These are phyloP conservation scores for Didymodactylos carnosus DNA, from an alignment of 2,888 invertebrate species.

Conservation along the genomic window DNA sequence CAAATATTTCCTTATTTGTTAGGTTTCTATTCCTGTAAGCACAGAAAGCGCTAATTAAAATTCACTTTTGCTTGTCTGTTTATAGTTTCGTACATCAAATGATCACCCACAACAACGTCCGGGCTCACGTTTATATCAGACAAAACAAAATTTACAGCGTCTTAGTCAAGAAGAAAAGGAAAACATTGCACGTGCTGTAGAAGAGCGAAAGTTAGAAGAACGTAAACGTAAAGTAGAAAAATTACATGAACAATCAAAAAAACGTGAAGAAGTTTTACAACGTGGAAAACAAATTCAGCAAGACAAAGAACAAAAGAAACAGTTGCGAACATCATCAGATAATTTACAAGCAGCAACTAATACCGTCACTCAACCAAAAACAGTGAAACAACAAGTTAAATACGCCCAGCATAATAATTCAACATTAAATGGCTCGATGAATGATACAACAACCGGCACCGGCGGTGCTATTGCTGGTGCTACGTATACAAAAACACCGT, in stretches of 20 bases:
- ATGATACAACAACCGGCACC: background rate
- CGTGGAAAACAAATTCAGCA: background rate
- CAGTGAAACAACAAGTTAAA: background rate
- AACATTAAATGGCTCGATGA: background rate
- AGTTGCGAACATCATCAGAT: background rate
- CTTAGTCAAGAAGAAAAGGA: background rate
- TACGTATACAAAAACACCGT: too few species aligned
- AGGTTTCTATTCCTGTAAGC: too few species aligned
- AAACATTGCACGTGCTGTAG: background rate
- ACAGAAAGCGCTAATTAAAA: too few species aligned
- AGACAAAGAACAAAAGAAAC: background rate
- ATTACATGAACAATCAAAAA: background rate
- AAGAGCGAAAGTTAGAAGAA: background rate
- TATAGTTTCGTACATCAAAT: too few species aligned
- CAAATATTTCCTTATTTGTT: too few species aligned
- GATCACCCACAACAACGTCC: too few species aligned
- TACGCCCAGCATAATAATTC: background rate
- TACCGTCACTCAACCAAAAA: too few species aligned
- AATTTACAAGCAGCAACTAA: background rate
- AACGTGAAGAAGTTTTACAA: background rate
- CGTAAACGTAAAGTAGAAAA: background rate
- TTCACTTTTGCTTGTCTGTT: too few species aligned
- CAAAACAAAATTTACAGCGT: background rate
- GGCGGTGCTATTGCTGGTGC: too few species aligned
- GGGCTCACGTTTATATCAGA: too few species aligned